These are phyloP conservation scores for Congeria kusceri DNA, from an alignment of 2,888 invertebrate species.

Conservation along the genomic window DNA sequence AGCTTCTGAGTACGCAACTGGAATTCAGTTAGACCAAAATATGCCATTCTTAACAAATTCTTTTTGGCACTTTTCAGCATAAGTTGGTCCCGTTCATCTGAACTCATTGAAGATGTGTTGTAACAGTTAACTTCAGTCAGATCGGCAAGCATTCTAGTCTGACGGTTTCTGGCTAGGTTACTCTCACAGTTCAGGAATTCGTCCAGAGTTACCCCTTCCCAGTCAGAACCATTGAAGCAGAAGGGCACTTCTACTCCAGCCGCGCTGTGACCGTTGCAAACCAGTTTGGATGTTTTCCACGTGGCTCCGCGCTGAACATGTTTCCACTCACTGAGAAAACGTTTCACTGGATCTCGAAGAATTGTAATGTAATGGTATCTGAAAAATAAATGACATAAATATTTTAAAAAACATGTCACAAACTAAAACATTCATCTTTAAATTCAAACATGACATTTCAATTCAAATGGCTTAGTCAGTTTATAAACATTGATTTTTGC, in stretches of 20 bases:
- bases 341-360: slow-evolving; percentile 95
- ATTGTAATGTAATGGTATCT: slow-evolving; percentile 98
- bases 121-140: slow-evolving; percentile 98
- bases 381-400: slow-evolving; percentile 64
- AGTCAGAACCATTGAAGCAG: slow-evolving; percentile 88
- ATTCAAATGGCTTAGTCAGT: too few relatives aligned
- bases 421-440: too few relatives aligned
- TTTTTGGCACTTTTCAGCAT: slow-evolving; percentile 97
- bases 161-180: slow-evolving; percentile 97
- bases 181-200: slow-evolving; percentile 96
- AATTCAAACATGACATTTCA: too few relatives aligned
- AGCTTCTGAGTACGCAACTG: slow-evolving; percentile 89
- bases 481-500: too few relatives aligned
- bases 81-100: slow-evolving; percentile 86
- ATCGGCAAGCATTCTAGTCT: slow-evolving; percentile 99
- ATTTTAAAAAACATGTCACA: too few relatives aligned
- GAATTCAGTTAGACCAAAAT: slow-evolving; percentile 98
- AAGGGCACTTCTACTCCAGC: slow-evolving; percentile 92
- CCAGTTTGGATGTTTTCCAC: slow-evolving; percentile 92
- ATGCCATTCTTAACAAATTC: slow-evolving; percentile 97
- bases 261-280: slow-evolving; percentile 90
- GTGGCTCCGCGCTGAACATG: slow-evolving; percentile 98
- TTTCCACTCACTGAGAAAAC: slow-evolving; percentile 97
- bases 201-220: slow-evolving; percentile 92
- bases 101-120: slow-evolving; percentile 87